phyloP scores from a whole-genome alignment of 1,140 invertebrate genomes.

The Musca vetustissima region DNA sequence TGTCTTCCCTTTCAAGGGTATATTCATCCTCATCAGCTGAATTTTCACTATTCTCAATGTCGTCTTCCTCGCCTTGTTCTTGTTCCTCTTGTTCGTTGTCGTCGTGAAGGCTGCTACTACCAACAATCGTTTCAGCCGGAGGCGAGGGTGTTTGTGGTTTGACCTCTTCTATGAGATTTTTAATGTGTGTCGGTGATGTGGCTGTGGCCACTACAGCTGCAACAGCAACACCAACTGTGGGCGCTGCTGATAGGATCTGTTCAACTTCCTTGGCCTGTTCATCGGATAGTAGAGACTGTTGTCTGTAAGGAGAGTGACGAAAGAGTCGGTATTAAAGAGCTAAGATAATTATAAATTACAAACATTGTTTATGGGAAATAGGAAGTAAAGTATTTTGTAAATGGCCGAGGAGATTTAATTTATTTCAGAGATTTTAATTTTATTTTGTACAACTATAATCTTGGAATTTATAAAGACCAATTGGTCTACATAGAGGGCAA shows the following conservation, averaged over 20 bases:
- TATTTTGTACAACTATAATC: no score
- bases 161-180: conserved; percentile 47
- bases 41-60: neutral
- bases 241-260: conserved; percentile 68
- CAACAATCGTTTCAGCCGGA: neutral
- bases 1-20: neutral
- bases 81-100: conserved; percentile 48
- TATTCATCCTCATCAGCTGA: neutral
- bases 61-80: conserved; percentile 32
- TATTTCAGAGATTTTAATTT: neutral
- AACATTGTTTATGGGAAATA: no score
- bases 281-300: conserved; percentile 77
- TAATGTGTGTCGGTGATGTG: conserved; percentile 50
- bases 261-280: conserved; percentile 85
- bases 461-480: no score
- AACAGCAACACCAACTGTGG: conserved; percentile 44
- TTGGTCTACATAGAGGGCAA: no score
- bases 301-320: conserved; percentile 56
- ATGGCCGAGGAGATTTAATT: neutral
- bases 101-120: neutral
- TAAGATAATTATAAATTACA: no score
- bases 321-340: no score
- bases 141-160: conserved; percentile 28
- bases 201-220: conserved; percentile 51
- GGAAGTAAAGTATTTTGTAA: no score